These are phyloP conservation scores for Fissipunctia ypsillon DNA, from an alignment of 2,888 invertebrate genomes.

Conservation along the genomic window DNA sequence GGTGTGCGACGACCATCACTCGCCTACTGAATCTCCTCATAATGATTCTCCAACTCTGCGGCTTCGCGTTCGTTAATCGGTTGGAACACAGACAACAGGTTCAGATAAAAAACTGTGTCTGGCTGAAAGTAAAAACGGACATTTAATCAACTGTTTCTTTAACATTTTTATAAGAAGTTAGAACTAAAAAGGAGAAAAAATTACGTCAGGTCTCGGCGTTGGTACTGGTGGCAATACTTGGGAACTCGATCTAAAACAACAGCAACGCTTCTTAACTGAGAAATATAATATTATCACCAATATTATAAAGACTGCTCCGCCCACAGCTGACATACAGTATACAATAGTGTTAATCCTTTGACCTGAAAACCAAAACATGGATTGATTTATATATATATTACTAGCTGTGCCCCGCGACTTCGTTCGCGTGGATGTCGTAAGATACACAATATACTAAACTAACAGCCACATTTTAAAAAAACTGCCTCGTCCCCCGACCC, in stretches of 20 bases:
- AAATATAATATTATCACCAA: background rate
- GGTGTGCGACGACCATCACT: background rate
- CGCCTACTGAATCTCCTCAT: background rate
- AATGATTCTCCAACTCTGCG: background rate
- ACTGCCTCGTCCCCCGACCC: too few relatives aligned
- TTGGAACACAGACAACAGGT: background rate
- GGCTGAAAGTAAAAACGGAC: slow-evolving; percentile 15
- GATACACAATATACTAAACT: too few relatives aligned
- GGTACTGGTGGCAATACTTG: background rate
- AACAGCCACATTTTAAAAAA: too few relatives aligned
- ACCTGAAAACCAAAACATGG: background rate
- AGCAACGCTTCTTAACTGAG: background rate
- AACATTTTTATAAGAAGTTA: too few relatives aligned
- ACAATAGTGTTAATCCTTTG: background rate
- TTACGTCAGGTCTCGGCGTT: too few relatives aligned
- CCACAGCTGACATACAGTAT: background rate
- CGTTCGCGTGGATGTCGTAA: too few relatives aligned
- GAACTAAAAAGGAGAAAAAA: too few relatives aligned
- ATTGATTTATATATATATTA: too few relatives aligned
- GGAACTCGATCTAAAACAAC: background rate
- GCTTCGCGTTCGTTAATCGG: background rate
- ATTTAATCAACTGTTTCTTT: too few relatives aligned
- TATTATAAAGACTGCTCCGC: background rate
- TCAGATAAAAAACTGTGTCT: background rate
- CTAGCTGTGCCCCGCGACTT: too few relatives aligned